Percentiles rank a stretch among this genome's conserved stretches.
Evolutionary conservation across 2,888 invertebrate species (phyloP).

Genomic region (Acrobasis repandana): DNA sequence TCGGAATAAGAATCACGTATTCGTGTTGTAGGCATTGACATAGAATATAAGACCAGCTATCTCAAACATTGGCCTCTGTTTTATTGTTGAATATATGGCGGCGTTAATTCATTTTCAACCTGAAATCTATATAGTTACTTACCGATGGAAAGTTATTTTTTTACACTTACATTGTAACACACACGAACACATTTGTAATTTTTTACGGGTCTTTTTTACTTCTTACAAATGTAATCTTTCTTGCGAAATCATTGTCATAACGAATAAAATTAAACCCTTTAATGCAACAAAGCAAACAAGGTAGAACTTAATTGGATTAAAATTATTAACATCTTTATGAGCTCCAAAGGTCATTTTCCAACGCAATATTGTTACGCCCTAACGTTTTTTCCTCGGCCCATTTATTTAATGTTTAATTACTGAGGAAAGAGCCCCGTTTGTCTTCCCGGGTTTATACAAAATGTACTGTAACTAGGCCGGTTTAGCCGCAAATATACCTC

Average conservation of each 20-base stretch:
- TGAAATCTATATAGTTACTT: too few species aligned
- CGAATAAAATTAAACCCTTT: background rate
- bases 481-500: slow-evolving; percentile 2
- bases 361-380: slow-evolving; percentile 35
- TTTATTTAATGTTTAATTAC: slow-evolving; percentile 37
- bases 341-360: slow-evolving; percentile 31
- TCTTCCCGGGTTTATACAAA: slow-evolving; percentile 10
- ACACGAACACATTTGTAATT: too few species aligned
- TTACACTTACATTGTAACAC: too few species aligned
- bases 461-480: background rate
- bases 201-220: background rate
- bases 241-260: background rate
- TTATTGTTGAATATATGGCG: too few species aligned
- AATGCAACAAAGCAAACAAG: background rate
- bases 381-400: slow-evolving; percentile 32
- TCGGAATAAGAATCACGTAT: too few species aligned
- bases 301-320: slow-evolving; percentile 28
- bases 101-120: too few species aligned
- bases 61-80: too few species aligned
- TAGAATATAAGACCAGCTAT: too few species aligned
- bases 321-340: slow-evolving; percentile 33
- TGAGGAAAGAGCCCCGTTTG: slow-evolving; percentile 18
- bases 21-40: too few species aligned
- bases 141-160: too few species aligned
- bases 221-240: background rate